phyloP scores from a whole-genome alignment of 2,797 vertebrate genomes.

The Sebastes oblongus region DNA sequence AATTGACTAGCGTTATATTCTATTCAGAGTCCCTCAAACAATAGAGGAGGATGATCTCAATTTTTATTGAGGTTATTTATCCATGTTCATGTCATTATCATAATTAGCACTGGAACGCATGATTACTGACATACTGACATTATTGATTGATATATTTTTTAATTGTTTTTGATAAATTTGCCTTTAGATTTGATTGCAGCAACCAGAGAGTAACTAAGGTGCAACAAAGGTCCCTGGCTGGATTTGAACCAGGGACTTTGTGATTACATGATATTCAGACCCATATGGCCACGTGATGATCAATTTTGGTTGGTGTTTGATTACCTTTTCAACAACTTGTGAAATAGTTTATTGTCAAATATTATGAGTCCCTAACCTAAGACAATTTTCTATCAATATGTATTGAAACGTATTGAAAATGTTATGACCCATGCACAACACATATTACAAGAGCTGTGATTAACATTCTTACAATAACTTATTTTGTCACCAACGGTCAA shows the following conservation, averaged over 20 bases:
- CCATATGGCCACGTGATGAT: background rate
- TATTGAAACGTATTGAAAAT: background rate
- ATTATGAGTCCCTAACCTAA: background rate
- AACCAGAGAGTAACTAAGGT: background rate
- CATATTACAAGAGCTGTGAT: background rate
- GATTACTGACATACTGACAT: background rate
- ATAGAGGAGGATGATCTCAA: background rate
- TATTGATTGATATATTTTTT: background rate
- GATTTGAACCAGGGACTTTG: background rate
- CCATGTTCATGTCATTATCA: conserved; percentile 1
- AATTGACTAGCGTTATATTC: conserved; percentile 27
- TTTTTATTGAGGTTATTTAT: conserved; percentile 19
- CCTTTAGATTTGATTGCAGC: background rate
- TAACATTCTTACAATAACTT: background rate
- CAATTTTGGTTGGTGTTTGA: background rate
- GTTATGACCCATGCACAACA: background rate
- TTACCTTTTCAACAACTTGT: background rate
- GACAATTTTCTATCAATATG: background rate
- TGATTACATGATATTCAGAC: background rate
- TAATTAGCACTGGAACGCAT: background rate
- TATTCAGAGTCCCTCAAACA: conserved; percentile 22
- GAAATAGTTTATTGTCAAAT: background rate
- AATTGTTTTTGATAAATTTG: background rate
- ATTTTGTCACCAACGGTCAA: background rate
- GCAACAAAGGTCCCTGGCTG: background rate